A percentile compares a stretch with the other conserved stretches of the same genome.
phyloP scores from a whole-genome alignment of 1,140 invertebrate species.

The Melitaea cinxia region DNA sequence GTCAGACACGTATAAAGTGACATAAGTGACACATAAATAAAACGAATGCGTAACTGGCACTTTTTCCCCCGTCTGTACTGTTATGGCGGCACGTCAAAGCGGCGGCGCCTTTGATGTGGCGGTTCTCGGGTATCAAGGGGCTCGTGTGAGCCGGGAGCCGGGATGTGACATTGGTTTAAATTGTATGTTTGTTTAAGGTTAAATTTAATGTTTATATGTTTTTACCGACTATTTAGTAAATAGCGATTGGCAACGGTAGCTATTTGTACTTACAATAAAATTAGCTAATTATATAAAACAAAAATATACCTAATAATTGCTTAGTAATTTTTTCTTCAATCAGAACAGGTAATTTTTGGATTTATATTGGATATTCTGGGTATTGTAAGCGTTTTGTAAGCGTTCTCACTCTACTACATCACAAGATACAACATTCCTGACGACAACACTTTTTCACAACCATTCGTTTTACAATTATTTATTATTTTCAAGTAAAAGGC shows the following conservation, averaged over 20 bases:
- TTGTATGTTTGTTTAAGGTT: not conserved
- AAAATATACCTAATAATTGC: too few relatives aligned
- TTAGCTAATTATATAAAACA: too few relatives aligned
- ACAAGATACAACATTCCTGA: too few relatives aligned
- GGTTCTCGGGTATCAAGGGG: constrained; percentile 28
- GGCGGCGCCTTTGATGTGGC: constrained; percentile 38
- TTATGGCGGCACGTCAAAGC: constrained; percentile 41
- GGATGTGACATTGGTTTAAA: constrained; percentile 16
- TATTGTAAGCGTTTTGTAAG: too few relatives aligned
- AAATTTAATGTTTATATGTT: not conserved
- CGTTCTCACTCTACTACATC: too few relatives aligned
- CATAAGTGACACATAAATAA: constrained; percentile 23
- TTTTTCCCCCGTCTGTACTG: constrained; percentile 33
- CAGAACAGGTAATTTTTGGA: too few relatives aligned
- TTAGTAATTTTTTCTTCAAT: too few relatives aligned
- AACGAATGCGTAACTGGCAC: constrained; percentile 13
- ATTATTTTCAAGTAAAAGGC: too few relatives aligned
- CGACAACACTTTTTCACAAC: too few relatives aligned
- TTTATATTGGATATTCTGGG: too few relatives aligned
- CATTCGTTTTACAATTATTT: too few relatives aligned
- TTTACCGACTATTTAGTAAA: not conserved
- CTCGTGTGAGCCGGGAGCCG: constrained; percentile 19
- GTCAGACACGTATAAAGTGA: constrained; percentile 18
- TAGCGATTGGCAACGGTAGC: not conserved
- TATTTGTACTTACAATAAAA: too few relatives aligned